phyloP scores from a whole-genome alignment of 2,888 invertebrate species.

The Ormyrus rosae region DNA sequence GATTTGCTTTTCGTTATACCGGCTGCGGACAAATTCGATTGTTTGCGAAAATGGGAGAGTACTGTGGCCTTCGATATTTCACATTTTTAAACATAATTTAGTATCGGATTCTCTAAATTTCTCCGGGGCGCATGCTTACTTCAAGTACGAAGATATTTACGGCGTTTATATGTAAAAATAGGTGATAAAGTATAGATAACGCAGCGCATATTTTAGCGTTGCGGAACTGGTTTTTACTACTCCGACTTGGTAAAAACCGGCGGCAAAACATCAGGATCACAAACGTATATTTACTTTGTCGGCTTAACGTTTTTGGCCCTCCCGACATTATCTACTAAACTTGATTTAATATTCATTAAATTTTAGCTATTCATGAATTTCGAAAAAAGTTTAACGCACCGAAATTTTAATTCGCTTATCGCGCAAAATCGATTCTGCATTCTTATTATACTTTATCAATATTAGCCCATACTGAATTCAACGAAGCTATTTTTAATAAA shows the following conservation, averaged over 20 bases:
- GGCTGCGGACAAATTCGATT: too few species aligned
- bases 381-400: slow-evolving; percentile 5
- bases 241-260: slow-evolving; percentile 21
- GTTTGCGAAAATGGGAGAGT: too few species aligned
- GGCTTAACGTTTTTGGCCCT: slow-evolving; percentile 16
- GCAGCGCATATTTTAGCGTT: slow-evolving; percentile 3
- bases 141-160: slow-evolving; percentile 20
- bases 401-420: slow-evolving; percentile 9
- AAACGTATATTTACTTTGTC: slow-evolving; percentile 24
- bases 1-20: too few species aligned
- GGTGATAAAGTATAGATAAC: slow-evolving; percentile 14
- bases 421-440: neutral
- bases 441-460: too few species aligned
- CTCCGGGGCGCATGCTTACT: too few species aligned
- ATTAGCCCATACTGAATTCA: too few species aligned
- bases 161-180: slow-evolving; percentile 27
- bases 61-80: too few species aligned
- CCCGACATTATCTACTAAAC: slow-evolving; percentile 31
- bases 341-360: slow-evolving; percentile 48
- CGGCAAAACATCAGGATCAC: slow-evolving; percentile 3
- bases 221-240: slow-evolving; percentile 10
- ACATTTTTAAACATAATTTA: too few species aligned
- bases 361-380: slow-evolving; percentile 46
- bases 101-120: too few species aligned
- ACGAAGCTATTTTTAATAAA: too few species aligned